A percentile compares a stretch with the other conserved stretches of the same genome.
Evolutionary conservation across 2,113 vertebrate species (phyloP).

Genomic region (Xenopus laevis): DNA sequence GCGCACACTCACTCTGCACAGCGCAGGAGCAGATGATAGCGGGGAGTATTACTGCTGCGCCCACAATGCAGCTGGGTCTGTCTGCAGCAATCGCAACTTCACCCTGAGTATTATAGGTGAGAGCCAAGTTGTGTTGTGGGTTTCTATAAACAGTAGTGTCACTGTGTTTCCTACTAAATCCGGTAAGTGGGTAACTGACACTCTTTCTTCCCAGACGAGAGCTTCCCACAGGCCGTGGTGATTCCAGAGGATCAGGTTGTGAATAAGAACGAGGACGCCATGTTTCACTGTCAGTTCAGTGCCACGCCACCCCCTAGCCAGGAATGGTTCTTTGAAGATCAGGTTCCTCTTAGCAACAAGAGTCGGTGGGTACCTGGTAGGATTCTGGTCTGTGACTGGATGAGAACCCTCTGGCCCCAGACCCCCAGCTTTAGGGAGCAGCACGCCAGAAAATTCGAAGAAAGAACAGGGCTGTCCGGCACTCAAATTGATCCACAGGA

Average conservation of each 20-base stretch:
- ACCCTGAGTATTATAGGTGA: constrained; percentile 84
- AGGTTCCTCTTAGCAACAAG: constrained; percentile 75
- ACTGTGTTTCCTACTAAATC: too few relatives aligned
- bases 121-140: constrained; percentile 48
- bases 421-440: too few relatives aligned
- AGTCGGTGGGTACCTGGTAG: constrained; percentile 69
- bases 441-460: too few relatives aligned
- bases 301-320: constrained; percentile 76
- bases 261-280: constrained; percentile 80
- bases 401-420: too few relatives aligned
- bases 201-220: constrained; percentile 69
- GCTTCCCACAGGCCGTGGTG: constrained; percentile 77
- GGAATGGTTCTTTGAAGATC: constrained; percentile 85
- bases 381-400: neutral
- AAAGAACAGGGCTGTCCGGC: too few relatives aligned
- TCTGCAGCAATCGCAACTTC: constrained; percentile 88
- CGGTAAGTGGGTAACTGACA: too few relatives aligned
- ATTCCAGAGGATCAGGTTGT: constrained; percentile 83
- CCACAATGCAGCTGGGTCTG: constrained; percentile 75
- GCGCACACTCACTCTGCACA: constrained; percentile 77
- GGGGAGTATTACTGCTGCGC: constrained; percentile 91
- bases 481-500: too few relatives aligned
- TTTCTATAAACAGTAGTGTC: constrained; percentile 59
- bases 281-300: constrained; percentile 90
- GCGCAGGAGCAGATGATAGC: constrained; percentile 73